Conservation (phyloP, 2,888 invertebrate species). For the Harpalus rubripes region DNA sequence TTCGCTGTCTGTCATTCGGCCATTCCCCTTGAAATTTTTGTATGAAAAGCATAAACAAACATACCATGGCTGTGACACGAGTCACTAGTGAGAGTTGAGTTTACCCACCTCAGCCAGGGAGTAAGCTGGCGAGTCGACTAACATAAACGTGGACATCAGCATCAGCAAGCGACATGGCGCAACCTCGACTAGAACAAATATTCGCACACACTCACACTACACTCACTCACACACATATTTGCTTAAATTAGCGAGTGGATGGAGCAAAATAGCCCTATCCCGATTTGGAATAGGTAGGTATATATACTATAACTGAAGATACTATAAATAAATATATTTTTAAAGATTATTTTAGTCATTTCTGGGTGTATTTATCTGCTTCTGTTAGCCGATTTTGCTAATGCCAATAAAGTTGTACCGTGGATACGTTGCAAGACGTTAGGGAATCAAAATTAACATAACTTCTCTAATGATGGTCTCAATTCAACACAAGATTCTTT, state of each 20-base stretch:
- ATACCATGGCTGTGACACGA: background rate
- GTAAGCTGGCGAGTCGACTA: too few relatives aligned
- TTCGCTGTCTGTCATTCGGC: background rate
- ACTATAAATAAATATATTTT: background rate
- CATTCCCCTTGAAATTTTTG: background rate
- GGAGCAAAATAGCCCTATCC: background rate
- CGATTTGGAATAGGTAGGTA: background rate
- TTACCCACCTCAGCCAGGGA: background rate
- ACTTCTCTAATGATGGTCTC: too few relatives aligned
- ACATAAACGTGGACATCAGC: background rate
- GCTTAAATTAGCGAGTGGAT: constrained; percentile 53
- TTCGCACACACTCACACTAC: constrained; percentile 17
- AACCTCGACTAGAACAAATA: constrained; percentile 43
- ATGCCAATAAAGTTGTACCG: too few relatives aligned
- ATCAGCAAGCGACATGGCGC: constrained; percentile 20
- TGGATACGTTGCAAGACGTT: too few relatives aligned
- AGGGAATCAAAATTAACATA: too few relatives aligned
- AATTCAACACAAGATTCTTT: too few relatives aligned
- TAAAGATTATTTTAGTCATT: background rate
- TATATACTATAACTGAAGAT: background rate
- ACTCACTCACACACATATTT: constrained; percentile 48
- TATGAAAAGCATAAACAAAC: constrained; percentile 4
- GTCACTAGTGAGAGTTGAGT: constrained; percentile 6
- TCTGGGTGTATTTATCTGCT: too few relatives aligned
- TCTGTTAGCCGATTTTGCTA: too few relatives aligned